Evolutionary conservation across 2,113 vertebrate genomes (phyloP).

Genomic region (Notothenia coriiceps): DNA sequence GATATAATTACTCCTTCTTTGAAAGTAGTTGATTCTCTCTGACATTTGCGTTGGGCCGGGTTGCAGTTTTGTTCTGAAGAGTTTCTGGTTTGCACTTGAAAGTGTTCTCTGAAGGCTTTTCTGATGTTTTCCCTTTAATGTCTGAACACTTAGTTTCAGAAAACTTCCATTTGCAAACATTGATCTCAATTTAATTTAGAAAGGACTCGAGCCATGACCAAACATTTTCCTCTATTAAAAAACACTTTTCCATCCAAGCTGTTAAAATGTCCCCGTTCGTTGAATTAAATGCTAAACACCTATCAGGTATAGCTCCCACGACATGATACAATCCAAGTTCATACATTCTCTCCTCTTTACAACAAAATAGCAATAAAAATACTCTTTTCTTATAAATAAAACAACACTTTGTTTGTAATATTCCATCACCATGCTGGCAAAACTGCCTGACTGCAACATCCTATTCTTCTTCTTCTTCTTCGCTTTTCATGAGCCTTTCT

Average conservation of each 20-base stretch:
- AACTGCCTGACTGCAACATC: slow-evolving; percentile 39
- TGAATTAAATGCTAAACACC: slow-evolving; percentile 52
- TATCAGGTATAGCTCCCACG: slow-evolving; percentile 38
- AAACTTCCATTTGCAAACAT: slow-evolving; percentile 41
- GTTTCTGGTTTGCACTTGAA: slow-evolving; percentile 7
- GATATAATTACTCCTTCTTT: slow-evolving; percentile 12
- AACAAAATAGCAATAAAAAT: slow-evolving; percentile 80
- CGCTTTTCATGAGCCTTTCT: slow-evolving; percentile 52
- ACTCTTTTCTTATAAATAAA: slow-evolving; percentile 69
- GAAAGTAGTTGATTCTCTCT: slow-evolving; percentile 17
- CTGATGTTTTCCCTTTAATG: not conserved
- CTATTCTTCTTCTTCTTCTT: slow-evolving; percentile 30
- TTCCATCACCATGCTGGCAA: slow-evolving; percentile 44
- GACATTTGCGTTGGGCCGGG: slow-evolving; percentile 11
- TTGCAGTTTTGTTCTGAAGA: slow-evolving; percentile 8
- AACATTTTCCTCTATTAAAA: slow-evolving; percentile 28
- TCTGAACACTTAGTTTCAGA: not conserved
- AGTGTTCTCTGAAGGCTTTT: slow-evolving; percentile 13
- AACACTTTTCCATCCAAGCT: slow-evolving; percentile 21
- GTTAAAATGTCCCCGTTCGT: slow-evolving; percentile 35
- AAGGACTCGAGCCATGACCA: slow-evolving; percentile 44
- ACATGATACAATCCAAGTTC: slow-evolving; percentile 55
- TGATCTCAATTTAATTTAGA: slow-evolving; percentile 18
- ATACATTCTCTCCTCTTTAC: slow-evolving; percentile 73
- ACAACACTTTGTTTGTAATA: slow-evolving; percentile 39